These are phyloP conservation scores for Bryconaethiops microstoma DNA, from an alignment of 2,797 vertebrate genomes.

Conservation along the genomic window DNA sequence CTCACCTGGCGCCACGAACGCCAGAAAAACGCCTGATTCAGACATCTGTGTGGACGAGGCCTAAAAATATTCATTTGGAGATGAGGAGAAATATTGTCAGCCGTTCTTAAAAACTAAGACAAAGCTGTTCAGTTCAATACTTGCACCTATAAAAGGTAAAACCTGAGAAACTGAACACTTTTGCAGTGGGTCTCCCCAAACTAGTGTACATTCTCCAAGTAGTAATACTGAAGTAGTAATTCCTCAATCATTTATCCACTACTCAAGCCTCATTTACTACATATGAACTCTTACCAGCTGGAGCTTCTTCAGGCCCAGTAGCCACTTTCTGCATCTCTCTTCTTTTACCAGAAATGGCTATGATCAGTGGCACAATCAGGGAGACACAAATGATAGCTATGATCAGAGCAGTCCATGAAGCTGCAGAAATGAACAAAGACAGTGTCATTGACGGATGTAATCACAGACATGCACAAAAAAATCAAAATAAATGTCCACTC, in stretches of 20 bases:
- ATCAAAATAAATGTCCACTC: background rate
- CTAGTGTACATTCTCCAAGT: no score
- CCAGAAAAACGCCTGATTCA: no score
- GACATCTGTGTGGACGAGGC: no score
- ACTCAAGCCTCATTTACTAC: background rate
- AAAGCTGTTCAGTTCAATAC: no score
- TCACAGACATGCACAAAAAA: background rate
- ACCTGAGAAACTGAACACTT: no score
- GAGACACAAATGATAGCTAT: slow-evolving; percentile 16
- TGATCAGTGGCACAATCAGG: background rate
- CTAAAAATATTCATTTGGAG: no score
- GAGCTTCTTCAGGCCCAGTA: background rate
- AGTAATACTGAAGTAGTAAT: no score
- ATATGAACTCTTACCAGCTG: slow-evolving; percentile 21
- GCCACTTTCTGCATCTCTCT: background rate
- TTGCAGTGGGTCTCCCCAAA: no score
- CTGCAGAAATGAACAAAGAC: slow-evolving; percentile 16
- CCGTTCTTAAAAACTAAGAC: no score
- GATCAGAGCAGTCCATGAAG: background rate
- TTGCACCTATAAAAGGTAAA: no score
- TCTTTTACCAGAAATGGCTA: slow-evolving; percentile 8
- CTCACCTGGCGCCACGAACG: no score
- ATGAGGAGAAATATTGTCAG: no score
- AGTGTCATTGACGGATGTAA: background rate
- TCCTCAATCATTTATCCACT: background rate